Evolutionary conservation across 1,140 invertebrate species (phyloP), one percentile per base, ranked within the genome.

Genomic region (Andricus grossulariae): DNA sequence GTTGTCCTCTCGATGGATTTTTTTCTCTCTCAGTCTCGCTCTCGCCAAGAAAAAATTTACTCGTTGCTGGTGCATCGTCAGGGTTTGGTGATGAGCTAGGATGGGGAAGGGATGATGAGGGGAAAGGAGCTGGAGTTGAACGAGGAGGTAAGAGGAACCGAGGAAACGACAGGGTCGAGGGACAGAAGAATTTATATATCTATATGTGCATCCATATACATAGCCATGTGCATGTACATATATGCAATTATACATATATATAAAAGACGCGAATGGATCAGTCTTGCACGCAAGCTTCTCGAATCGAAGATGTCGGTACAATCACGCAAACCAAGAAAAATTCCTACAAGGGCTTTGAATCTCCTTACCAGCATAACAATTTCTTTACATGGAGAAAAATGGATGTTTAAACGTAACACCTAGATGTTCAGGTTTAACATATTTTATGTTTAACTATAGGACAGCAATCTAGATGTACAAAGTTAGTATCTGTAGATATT

Each of bases 161-260:
- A 79, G 80, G 80, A 85, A 80, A 78, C 82, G 81, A 86, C 86
- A 86, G 84, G 83, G 71, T 76, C 50, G 66, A 85, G 82, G 83
- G 81, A 32, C 12, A 66, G 21, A 57, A 55, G 7, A 12, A 25
- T 57, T 25, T 57, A 66, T 76, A 72, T 54, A 71, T 79, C 71
- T 19, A 75, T 25, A 51, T 51, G 57, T 72, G 73, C 78, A 73
- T 52, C 70, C 72, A 21, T n/a, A 39, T 49, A 54, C 54, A 11
- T 39, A 25, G 19, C 16, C 71, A 73, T 39, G 50, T 32, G 21
- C 19, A 71, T 45, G 71, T 79, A 81, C 80, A 82, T 72, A 25
- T 25, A 25, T 3, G 25, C 25, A 25, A 25, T 25, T 25, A 25
- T 25, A 25, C 25, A 25, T 25, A 73, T 71, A 71, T 51, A 57